phyloP scores from a whole-genome alignment of 2,113 vertebrate species.

The Phalacrocorax pelagicus region DNA sequence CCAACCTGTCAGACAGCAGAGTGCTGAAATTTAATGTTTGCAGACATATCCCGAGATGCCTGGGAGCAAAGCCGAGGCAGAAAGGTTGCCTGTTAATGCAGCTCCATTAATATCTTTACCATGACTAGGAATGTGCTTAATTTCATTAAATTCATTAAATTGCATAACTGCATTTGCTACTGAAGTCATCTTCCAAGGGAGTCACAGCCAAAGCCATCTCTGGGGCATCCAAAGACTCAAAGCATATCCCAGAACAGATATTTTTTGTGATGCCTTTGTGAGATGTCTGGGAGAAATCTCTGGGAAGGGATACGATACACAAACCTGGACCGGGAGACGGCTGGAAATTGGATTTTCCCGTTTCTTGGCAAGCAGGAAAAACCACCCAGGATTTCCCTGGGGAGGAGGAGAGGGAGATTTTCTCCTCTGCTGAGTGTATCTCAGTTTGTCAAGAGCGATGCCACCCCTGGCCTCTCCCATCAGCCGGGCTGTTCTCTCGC shows the following conservation, averaged over 20 bases:
- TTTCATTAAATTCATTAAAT: neutral
- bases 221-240: neutral
- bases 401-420: neutral
- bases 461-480: neutral
- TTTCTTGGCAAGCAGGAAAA: neutral
- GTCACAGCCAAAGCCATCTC: neutral
- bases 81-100: neutral
- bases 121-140: neutral
- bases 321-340: neutral
- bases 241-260: fast-evolving
- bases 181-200: neutral
- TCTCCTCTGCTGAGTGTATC: neutral
- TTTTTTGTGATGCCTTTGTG: neutral
- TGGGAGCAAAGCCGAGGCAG: neutral
- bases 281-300: fast-evolving
- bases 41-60: slow-evolving; percentile 28
- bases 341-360: neutral
- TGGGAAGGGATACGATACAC: fast-evolving
- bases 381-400: neutral
- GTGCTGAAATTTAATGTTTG: neutral
- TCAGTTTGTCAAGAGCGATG: neutral
- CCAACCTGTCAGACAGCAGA: neutral
- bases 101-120: neutral
- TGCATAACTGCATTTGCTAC: neutral
- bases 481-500: neutral